Conservation (phyloP, 2,113 vertebrate species). For the Scartelaos histophorus region DNA sequence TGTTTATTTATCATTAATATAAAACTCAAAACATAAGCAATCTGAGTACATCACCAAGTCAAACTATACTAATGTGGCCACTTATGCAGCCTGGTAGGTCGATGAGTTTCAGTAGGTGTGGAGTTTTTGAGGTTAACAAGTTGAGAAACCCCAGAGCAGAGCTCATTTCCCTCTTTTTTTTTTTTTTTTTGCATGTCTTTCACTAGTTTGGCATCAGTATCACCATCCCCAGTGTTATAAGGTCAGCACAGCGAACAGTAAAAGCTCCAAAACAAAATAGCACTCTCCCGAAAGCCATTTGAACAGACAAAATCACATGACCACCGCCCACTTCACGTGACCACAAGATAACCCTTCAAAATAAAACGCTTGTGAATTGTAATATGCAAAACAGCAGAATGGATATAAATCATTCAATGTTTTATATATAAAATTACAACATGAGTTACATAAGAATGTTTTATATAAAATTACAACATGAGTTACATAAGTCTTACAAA, state of each 20-base stretch:
- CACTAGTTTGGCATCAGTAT: background rate
- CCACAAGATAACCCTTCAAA: slow-evolving; percentile 23
- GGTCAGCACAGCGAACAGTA: too few relatives aligned
- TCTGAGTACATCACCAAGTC: background rate
- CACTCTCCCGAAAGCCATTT: too few relatives aligned
- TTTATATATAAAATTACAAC: background rate
- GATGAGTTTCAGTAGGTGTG: too few relatives aligned
- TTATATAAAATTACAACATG: background rate
- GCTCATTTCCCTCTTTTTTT: too few relatives aligned
- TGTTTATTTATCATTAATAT: too few relatives aligned
- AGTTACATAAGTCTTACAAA: background rate
- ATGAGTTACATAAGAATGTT: background rate
- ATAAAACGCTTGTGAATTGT: slow-evolving; percentile 41
- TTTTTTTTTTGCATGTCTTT: background rate
- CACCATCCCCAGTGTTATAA: background rate
- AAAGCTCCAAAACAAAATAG: too few relatives aligned
- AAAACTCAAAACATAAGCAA: too few relatives aligned
- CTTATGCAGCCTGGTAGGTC: background rate
- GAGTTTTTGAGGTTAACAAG: too few relatives aligned
- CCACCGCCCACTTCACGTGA: background rate
- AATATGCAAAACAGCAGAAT: too few relatives aligned
- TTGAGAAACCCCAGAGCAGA: too few relatives aligned
- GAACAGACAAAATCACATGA: slow-evolving; percentile 40
- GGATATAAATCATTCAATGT: too few relatives aligned
- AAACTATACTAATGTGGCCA: background rate